Conservation (phyloP, 2,888 invertebrate genomes). For the Drosophila mayaguana region DNA sequence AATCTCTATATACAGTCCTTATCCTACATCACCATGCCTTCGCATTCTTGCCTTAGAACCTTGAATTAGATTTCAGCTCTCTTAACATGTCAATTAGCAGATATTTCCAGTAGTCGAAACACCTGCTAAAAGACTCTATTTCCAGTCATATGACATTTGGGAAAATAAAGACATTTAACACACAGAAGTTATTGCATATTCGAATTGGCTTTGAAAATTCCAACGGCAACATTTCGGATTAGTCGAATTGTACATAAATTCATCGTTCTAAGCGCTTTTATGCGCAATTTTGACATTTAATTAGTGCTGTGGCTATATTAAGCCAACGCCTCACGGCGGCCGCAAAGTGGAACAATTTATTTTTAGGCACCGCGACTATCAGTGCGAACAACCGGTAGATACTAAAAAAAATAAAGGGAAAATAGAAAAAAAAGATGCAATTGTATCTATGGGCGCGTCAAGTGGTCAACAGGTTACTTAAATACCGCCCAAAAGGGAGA, state of each 20-base stretch:
- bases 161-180: constrained; percentile 1
- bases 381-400: constrained; percentile 17
- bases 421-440: constrained; percentile 51
- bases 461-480: constrained; percentile 63
- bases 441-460: constrained; percentile 55
- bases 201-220: constrained; percentile 72
- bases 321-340: constrained; percentile 41
- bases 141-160: constrained; percentile 23
- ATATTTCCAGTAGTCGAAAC: constrained; percentile 1
- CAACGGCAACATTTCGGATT: constrained; percentile 57
- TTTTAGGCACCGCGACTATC: constrained; percentile 48
- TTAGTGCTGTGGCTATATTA: constrained; percentile 68
- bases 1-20: background rate
- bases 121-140: constrained; percentile 6
- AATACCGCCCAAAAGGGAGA: constrained; percentile 59
- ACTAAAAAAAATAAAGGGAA: constrained; percentile 3
- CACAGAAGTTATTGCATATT: constrained; percentile 42
- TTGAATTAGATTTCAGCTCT: background rate
- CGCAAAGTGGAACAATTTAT: constrained; percentile 69
- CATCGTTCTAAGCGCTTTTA: constrained; percentile 56
- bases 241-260: constrained; percentile 66
- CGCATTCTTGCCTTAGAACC: background rate
- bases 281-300: constrained; percentile 77
- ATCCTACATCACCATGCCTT: background rate
- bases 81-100: background rate